Percentiles rank a stretch among this genome's conserved stretches.
phyloP scores from a whole-genome alignment of 2,797 vertebrate genomes.

The Phrynocephalus forsythii region DNA sequence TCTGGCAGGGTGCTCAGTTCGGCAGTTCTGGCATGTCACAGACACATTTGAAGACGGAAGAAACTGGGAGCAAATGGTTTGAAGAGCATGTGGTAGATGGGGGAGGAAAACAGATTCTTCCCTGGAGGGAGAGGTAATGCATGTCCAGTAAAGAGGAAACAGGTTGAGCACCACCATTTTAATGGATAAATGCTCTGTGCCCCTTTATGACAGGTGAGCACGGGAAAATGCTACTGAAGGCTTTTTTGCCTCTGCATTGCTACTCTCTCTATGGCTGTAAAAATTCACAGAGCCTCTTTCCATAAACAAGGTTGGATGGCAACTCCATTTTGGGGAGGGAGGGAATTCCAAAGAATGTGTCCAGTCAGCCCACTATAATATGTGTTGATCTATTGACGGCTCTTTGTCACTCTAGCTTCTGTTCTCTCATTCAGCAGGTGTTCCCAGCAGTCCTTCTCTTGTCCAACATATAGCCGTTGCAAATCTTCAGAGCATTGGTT shows the following conservation, averaged over 20 bases:
- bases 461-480: neutral
- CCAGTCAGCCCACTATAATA: neutral
- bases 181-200: neutral
- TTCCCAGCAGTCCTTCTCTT: neutral
- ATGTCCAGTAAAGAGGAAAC: neutral
- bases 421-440: neutral
- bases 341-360: neutral
- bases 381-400: neutral
- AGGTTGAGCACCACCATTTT: neutral
- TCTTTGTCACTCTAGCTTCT: neutral
- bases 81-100: neutral
- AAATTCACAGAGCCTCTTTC: neutral
- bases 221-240: neutral
- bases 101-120: neutral
- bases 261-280: neutral
- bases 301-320: neutral
- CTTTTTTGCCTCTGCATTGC: neutral
- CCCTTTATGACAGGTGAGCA: neutral
- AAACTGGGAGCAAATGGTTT: neutral
- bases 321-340: neutral
- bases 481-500: neutral
- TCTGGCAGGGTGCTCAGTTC: neutral
- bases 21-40: neutral
- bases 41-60: neutral
- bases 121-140: neutral